Evolutionary conservation across 2,113 vertebrate genomes (phyloP).

Genomic region (Nothocercus nigrocapillus): DNA sequence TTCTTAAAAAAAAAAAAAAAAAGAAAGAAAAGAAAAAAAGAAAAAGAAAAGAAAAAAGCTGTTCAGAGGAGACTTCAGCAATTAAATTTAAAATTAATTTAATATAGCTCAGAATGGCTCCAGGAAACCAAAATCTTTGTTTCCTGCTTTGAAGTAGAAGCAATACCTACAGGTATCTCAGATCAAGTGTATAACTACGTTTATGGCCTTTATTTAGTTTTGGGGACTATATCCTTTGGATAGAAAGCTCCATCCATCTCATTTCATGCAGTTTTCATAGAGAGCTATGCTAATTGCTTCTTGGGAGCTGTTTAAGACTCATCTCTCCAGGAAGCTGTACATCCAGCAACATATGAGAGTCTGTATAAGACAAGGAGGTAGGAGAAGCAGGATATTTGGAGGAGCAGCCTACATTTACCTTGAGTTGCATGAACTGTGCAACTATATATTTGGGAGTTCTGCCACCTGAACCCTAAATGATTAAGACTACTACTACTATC

Average conservation of each 20-base stretch:
- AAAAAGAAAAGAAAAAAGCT: neutral
- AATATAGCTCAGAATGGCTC: neutral
- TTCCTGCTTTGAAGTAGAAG: slow-evolving; percentile 9
- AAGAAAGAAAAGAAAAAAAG: too few relatives aligned
- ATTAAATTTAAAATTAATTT: neutral
- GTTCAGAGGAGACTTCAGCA: neutral
- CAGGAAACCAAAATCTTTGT: neutral
- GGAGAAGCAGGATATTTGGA: neutral
- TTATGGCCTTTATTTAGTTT: slow-evolving; percentile 18
- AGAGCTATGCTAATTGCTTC: neutral
- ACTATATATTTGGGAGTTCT: neutral
- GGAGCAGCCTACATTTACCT: neutral
- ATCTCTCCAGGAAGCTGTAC: neutral
- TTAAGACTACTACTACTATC: too few relatives aligned
- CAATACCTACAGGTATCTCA: neutral
- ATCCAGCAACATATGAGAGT: neutral
- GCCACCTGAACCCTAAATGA: neutral
- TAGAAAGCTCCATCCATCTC: neutral
- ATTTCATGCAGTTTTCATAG: neutral
- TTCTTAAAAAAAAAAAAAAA: neutral
- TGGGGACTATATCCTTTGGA: neutral
- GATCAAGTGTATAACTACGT: neutral
- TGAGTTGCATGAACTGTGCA: neutral
- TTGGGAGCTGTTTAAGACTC: neutral
- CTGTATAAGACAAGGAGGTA: neutral